Evolutionary conservation across 1,140 invertebrate species (phyloP).

Genomic region (Drosophila melanica): DNA sequence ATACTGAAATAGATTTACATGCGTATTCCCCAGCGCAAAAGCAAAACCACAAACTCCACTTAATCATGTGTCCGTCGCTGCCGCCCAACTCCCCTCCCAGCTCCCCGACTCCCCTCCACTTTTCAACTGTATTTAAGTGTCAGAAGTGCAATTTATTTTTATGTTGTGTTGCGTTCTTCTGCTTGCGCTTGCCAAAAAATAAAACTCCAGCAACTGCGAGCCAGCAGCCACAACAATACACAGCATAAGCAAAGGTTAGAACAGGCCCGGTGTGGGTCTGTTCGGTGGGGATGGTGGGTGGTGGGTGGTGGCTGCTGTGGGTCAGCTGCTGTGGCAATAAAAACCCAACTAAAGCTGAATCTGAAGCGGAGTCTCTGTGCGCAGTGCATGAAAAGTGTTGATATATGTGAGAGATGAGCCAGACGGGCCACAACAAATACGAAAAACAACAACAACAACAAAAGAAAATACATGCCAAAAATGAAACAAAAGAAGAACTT

Average conservation of each 20-base stretch:
- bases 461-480: not conserved
- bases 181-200: conserved; percentile 52
- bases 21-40: conserved; percentile 72
- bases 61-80: conserved; percentile 74
- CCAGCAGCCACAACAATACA: conserved; percentile 64
- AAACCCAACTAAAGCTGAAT: conserved; percentile 67
- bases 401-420: conserved; percentile 62
- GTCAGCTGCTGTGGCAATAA: conserved; percentile 75
- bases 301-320: conserved; percentile 26
- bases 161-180: conserved; percentile 72
- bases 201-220: conserved; percentile 40
- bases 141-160: conserved; percentile 83
- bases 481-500: conserved; percentile 10
- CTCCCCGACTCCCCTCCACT: conserved; percentile 23
- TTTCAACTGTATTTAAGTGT: conserved; percentile 77
- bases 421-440: conserved; percentile 14
- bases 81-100: conserved; percentile 2
- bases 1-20: conserved; percentile 82
- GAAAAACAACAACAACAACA: conserved; percentile 3
- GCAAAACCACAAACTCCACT: conserved; percentile 77
- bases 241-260: conserved; percentile 68
- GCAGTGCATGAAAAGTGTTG: conserved; percentile 68
- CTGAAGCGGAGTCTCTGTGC: conserved; percentile 11
- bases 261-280: not conserved
- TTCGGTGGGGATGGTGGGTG: not conserved